These are phyloP conservation scores for Phthorimaea operculella DNA, from an alignment of 1,140 invertebrate species.

Conservation along the genomic window DNA sequence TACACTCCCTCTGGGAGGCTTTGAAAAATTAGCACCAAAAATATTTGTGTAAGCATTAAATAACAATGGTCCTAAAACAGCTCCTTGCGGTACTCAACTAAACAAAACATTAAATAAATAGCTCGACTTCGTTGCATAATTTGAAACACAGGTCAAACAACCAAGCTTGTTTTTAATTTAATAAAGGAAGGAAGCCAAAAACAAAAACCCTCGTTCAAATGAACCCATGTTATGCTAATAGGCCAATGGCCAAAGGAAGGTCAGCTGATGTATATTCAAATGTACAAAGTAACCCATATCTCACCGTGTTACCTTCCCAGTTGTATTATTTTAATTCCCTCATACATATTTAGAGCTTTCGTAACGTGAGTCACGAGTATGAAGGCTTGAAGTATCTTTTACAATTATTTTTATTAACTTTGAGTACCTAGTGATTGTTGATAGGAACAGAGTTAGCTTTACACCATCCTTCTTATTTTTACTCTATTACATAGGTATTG, in stretches of 20 bases:
- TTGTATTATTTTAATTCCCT: slow-evolving; percentile 59
- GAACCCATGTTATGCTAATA: slow-evolving; percentile 2
- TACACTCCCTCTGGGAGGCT: too few species aligned
- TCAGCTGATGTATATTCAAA: slow-evolving; percentile 42
- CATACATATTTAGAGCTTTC: slow-evolving; percentile 50
- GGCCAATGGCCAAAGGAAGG: slow-evolving; percentile 27
- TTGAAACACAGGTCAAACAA: too few species aligned
- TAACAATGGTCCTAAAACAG: too few species aligned
- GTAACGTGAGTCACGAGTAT: slow-evolving; percentile 32
- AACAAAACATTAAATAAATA: too few species aligned
- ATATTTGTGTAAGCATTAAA: too few species aligned
- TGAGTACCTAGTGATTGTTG: not conserved
- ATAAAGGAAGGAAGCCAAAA: too few species aligned
- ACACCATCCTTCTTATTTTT: not conserved
- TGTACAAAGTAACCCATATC: slow-evolving; percentile 16
- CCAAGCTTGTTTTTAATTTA: too few species aligned
- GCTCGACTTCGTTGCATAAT: too few species aligned
- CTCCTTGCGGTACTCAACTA: too few species aligned
- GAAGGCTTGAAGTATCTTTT: slow-evolving; percentile 17
- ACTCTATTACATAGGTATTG: too few species aligned
- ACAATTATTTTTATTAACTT: not conserved
- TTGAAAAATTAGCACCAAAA: too few species aligned
- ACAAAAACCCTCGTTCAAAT: not conserved
- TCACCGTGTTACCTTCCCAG: slow-evolving; percentile 12
- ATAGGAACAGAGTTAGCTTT: not conserved